These are phyloP conservation scores for Nemopilema nomurai DNA, from an alignment of 30 jellyfish, hydroid and myxozoan species.

Conservation along the genomic window DNA sequence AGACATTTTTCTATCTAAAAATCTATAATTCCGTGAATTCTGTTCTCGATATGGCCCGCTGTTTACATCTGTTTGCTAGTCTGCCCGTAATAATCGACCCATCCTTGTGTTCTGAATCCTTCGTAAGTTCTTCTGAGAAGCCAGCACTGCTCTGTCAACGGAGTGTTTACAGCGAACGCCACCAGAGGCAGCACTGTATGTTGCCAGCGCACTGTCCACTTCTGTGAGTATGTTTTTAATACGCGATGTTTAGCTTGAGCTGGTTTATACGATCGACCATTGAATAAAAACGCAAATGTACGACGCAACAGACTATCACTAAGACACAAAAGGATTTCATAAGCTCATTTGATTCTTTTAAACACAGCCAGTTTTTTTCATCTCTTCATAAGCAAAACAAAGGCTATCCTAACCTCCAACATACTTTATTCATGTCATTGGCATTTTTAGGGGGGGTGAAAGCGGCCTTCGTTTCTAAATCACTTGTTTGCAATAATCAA, in stretches of 20 bases:
- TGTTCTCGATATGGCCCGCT: background rate
- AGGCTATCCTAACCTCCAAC: constrained; percentile 40
- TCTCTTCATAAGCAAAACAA: constrained; percentile 22
- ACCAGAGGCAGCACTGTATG: background rate
- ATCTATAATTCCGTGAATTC: too few species aligned
- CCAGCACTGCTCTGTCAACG: background rate
- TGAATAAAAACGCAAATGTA: constrained; percentile 29
- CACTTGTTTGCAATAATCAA: background rate
- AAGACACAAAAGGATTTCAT: constrained; percentile 47
- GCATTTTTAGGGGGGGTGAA: constrained; percentile 34
- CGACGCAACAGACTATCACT: constrained; percentile 71
- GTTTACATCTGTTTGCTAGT: background rate
- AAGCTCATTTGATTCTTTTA: constrained; percentile 23
- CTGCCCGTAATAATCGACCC: background rate
- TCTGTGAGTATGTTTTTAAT: constrained; percentile 22
- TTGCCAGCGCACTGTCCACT: background rate
- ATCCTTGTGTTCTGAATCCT: background rate
- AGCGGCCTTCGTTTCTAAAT: background rate
- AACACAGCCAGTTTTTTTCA: constrained; percentile 34
- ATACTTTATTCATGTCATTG: background rate
- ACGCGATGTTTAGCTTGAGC: constrained; percentile 44
- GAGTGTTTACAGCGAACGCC: background rate
- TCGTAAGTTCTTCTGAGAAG: background rate
- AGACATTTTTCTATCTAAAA: constrained; percentile 11
- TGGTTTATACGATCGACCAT: constrained; percentile 1